phyloP scores from a whole-genome alignment of 2,797 vertebrate genomes.

The Acanthornis magna region DNA sequence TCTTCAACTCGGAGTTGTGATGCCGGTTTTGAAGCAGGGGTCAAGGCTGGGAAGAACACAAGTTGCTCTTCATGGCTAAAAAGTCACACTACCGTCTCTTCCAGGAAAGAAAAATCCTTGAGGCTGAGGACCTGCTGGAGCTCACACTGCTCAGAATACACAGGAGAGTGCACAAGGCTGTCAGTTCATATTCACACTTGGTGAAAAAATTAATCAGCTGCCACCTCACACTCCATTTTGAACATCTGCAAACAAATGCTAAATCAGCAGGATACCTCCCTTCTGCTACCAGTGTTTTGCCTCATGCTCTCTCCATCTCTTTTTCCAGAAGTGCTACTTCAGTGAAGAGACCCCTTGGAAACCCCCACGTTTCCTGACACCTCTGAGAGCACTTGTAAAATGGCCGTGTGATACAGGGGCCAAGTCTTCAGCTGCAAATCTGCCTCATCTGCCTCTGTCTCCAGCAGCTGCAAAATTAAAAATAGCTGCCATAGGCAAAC shows the following conservation, averaged over 20 bases:
- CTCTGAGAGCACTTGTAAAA: background rate
- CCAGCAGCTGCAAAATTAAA: slow-evolving; percentile 47
- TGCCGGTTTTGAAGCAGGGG: background rate
- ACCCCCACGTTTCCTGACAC: background rate
- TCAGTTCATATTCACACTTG: background rate
- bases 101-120: background rate
- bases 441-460: background rate
- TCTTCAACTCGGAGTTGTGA: background rate
- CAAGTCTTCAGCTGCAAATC: background rate
- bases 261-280: slow-evolving; percentile 4
- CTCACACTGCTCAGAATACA: background rate
- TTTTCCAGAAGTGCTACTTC: background rate
- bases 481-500: slow-evolving; percentile 17
- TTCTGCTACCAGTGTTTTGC: background rate
- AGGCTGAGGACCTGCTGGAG: background rate
- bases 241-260: slow-evolving; percentile 34
- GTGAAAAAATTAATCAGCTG: background rate
- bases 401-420: background rate
- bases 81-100: background rate
- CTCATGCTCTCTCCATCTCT: background rate
- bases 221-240: background rate
- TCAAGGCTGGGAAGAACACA: background rate
- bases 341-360: slow-evolving; percentile 23
- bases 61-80: background rate
- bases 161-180: accelerated